Evolutionary conservation across 37 sponge, comb jelly and placozoan species (phyloP).

Genomic region (Halichondria panicea): DNA sequence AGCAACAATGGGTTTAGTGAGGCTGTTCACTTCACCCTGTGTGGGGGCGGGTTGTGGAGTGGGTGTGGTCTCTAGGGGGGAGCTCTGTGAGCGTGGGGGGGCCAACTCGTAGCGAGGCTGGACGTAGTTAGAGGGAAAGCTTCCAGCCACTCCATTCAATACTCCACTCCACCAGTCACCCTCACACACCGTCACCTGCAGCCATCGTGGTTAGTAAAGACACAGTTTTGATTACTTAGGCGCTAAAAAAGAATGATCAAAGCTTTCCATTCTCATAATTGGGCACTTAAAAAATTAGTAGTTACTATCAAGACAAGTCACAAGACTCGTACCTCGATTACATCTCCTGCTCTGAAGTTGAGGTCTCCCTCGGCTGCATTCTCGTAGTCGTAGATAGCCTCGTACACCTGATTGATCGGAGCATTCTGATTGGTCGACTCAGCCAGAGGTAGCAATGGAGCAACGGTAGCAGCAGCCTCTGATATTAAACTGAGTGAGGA

Average conservation of each 20-base stretch:
- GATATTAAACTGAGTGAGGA: not conserved
- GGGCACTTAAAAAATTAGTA: not conserved
- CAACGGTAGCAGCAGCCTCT: not conserved
- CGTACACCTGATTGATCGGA: not conserved
- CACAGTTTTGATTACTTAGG: no score
- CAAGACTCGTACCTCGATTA: slow-evolving; percentile 40
- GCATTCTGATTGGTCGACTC: not conserved
- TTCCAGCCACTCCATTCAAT: slow-evolving; percentile 56
- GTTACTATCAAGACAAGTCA: not conserved
- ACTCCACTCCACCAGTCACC: slow-evolving; percentile 85
- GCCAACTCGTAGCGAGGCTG: not conserved
- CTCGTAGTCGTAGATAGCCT: slow-evolving; percentile 60
- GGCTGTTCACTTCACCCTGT: not conserved
- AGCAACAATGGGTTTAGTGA: slow-evolving; percentile 41
- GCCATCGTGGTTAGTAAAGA: no score
- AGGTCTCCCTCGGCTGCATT: slow-evolving; percentile 65
- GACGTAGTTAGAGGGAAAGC: slow-evolving; percentile 89
- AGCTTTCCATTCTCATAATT: no score
- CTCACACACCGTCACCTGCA: slow-evolving; percentile 28
- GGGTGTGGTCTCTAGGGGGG: slow-evolving; percentile 5
- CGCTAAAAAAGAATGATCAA: no score
- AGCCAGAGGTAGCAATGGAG: not conserved
- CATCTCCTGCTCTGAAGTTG: slow-evolving; percentile 44
- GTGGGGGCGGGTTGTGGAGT: not conserved
- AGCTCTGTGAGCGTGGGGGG: not conserved